Percentiles rank a stretch among this genome's conserved stretches.
Evolutionary conservation across 2,797 vertebrate species (phyloP).

Genomic region (Notolabrus celidotus): DNA sequence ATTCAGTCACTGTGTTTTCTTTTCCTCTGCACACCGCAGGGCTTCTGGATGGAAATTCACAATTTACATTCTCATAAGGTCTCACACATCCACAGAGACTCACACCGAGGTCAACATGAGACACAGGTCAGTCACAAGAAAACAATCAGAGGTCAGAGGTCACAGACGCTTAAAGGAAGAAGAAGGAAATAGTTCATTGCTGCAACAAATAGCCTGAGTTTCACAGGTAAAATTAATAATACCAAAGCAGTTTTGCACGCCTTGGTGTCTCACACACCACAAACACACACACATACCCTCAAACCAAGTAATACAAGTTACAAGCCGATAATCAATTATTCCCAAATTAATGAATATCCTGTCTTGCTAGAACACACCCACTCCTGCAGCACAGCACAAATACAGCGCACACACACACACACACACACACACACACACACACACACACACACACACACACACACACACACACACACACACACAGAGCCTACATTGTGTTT

Average conservation of each 20-base stretch:
- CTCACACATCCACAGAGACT: slow-evolving; percentile 26
- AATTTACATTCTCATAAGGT: slow-evolving; percentile 28
- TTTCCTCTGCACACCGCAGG: slow-evolving; percentile 37
- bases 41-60: slow-evolving; percentile 38
- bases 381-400: slow-evolving; percentile 42
- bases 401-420: not conserved
- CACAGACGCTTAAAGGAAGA: not conserved
- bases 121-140: slow-evolving; percentile 17
- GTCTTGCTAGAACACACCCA: slow-evolving; percentile 68
- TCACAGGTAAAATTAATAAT: slow-evolving; percentile 1
- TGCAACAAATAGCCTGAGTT: not conserved
- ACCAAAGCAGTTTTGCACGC: slow-evolving; percentile 3
- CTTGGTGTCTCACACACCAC: slow-evolving; percentile 7
- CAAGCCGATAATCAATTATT: slow-evolving; percentile 73
- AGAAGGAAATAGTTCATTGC: slow-evolving; percentile 18
- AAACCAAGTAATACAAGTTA: slow-evolving; percentile 52
- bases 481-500: slow-evolving; percentile 36
- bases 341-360: slow-evolving; percentile 76
- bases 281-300: slow-evolving; percentile 12
- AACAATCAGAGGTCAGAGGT: slow-evolving; percentile 21
- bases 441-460: slow-evolving; percentile 16
- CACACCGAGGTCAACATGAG: slow-evolving; percentile 7
- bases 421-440: slow-evolving; percentile 6
- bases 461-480: slow-evolving; percentile 28
- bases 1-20: slow-evolving; percentile 37